phyloP scores from a whole-genome alignment of 2,888 invertebrate genomes.

The Watsonalla binaria region DNA sequence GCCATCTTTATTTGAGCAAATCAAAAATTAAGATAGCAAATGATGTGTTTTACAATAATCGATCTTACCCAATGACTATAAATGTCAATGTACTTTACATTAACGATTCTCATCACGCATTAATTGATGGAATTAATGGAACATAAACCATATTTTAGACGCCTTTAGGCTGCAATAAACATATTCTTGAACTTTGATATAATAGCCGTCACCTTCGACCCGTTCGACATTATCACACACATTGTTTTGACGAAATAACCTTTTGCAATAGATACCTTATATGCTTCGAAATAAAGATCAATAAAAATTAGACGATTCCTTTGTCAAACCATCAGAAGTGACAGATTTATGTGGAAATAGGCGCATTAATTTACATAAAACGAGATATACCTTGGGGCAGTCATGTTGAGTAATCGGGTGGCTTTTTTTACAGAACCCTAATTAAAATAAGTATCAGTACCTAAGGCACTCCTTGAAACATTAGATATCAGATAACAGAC shows the following conservation, averaged over 20 bases:
- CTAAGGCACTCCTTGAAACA: no score
- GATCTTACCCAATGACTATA: no score
- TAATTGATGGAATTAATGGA: neutral
- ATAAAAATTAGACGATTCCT: neutral
- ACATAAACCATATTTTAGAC: neutral
- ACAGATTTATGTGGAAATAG: neutral
- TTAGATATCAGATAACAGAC: no score
- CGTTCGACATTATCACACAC: constrained; percentile 1
- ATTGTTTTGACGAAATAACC: neutral
- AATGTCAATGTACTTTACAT: constrained; percentile 3
- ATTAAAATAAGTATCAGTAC: no score
- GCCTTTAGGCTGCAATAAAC: neutral
- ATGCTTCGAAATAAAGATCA: neutral
- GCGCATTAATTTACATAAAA: neutral
- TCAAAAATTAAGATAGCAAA: no score
- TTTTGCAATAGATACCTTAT: neutral
- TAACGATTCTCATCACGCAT: constrained; percentile 10
- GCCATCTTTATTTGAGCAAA: no score
- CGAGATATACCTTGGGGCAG: neutral
- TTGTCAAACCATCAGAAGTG: neutral
- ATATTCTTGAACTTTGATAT: neutral
- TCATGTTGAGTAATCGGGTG: no score
- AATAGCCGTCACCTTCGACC: neutral
- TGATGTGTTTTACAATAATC: no score
- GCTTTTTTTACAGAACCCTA: no score